Evolutionary conservation across 2,888 invertebrate species (phyloP).

Genomic region (Heliconius charithonia): DNA sequence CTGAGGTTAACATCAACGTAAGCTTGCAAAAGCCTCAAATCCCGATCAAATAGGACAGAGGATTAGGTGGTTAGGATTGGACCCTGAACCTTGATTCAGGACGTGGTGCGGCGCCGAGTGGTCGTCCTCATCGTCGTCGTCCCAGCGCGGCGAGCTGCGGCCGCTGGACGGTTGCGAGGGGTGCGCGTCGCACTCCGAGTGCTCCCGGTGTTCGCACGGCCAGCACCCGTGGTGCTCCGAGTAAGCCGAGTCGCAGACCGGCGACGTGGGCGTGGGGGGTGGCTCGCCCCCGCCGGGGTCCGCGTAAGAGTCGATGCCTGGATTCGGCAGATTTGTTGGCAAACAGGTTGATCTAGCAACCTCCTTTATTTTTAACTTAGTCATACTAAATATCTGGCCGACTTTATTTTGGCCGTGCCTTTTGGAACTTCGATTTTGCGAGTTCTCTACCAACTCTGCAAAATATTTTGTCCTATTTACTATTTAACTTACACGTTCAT

Average conservation of each 20-base stretch:
- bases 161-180: conserved; percentile 77
- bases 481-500: conserved; percentile 44
- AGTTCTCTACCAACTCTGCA: conserved; percentile 53
- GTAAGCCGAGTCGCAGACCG: conserved; percentile 80
- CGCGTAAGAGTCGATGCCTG: conserved; percentile 79
- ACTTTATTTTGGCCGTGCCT: conserved; percentile 49
- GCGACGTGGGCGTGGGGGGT: conserved; percentile 78
- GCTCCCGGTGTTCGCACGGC: conserved; percentile 76
- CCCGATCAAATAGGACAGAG: conserved; percentile 50
- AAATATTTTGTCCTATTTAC: conserved; percentile 51
- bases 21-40: conserved; percentile 55
- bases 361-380: conserved; percentile 55
- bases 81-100: conserved; percentile 77
- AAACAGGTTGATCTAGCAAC: conserved; percentile 55
- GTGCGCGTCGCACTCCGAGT: conserved; percentile 69
- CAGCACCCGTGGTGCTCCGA: conserved; percentile 80
- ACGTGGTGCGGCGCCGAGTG: conserved; percentile 67
- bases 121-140: conserved; percentile 76
- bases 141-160: conserved; percentile 77
- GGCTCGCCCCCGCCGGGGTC: conserved; percentile 79
- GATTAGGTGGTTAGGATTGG: conserved; percentile 42
- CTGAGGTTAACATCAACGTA: conserved; percentile 34
- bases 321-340: conserved; percentile 57
- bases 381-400: conserved; percentile 53
- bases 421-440: conserved; percentile 49